These are phyloP conservation scores for Crotalus tigris DNA, from an alignment of 2,113 vertebrate genomes.

Conservation along the genomic window DNA sequence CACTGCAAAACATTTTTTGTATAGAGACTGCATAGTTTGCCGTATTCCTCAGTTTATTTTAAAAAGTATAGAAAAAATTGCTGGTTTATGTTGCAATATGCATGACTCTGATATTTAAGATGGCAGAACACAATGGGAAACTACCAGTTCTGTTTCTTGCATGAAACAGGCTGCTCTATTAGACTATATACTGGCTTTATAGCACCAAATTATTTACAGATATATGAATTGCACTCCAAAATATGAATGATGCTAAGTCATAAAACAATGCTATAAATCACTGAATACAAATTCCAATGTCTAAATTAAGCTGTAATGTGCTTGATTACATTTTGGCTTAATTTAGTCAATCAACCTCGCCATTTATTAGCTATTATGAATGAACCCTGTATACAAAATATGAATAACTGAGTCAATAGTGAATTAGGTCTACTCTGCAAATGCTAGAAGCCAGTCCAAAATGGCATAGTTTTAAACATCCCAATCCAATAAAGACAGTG, in stretches of 20 bases:
- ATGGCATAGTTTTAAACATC: neutral
- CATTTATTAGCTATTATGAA: neutral
- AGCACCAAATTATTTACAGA: neutral
- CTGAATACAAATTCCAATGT: neutral
- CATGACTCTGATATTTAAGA: neutral
- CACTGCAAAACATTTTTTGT: neutral
- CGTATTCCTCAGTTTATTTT: neutral
- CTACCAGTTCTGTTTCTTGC: neutral
- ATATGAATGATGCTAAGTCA: neutral
- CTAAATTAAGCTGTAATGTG: neutral
- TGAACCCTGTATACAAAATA: neutral
- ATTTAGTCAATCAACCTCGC: neutral
- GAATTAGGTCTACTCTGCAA: neutral
- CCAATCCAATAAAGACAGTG: neutral
- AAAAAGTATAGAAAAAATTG: neutral
- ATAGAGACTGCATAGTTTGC: neutral
- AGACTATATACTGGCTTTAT: neutral
- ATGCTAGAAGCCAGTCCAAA: neutral
- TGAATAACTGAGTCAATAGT: neutral
- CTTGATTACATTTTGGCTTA: neutral
- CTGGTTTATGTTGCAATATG: neutral
- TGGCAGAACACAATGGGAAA: neutral
- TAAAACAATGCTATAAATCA: neutral
- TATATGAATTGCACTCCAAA: neutral
- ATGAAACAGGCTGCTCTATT: neutral